Conservation (phyloP, 2,113 vertebrate species). For the Varanus salvator region DNA sequence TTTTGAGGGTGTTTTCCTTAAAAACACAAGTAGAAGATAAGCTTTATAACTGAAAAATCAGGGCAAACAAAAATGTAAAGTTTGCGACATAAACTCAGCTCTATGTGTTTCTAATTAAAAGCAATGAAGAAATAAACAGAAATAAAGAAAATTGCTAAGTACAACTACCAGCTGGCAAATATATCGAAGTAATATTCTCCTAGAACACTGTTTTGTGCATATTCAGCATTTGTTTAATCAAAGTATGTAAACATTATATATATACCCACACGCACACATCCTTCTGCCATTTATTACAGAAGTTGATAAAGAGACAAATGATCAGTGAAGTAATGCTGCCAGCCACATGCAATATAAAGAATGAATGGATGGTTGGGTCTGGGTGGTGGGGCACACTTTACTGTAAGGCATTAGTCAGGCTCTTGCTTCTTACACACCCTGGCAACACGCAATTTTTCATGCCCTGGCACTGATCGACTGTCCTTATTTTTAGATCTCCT, state of each 20-base stretch:
- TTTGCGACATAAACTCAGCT: neutral
- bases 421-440: constrained; percentile 43
- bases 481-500: constrained; percentile 56
- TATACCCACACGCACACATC: constrained; percentile 13
- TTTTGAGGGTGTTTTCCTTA: neutral
- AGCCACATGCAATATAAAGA: neutral
- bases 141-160: neutral
- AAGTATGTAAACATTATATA: constrained; percentile 20
- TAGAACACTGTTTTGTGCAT: constrained; percentile 14
- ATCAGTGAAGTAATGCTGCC: neutral
- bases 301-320: constrained; percentile 34
- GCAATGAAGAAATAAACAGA: constrained; percentile 29
- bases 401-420: constrained; percentile 37
- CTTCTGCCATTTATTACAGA: constrained; percentile 17
- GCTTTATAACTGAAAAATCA: neutral
- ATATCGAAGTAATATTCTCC: constrained; percentile 25
- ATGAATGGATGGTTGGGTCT: constrained; percentile 4
- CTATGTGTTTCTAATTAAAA: neutral
- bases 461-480: constrained; percentile 34
- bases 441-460: constrained; percentile 60
- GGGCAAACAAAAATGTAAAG: constrained; percentile 6
- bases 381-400: neutral
- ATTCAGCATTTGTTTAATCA: constrained; percentile 19
- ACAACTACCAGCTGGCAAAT: neutral
- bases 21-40: neutral